Base-by-base conservation (phyloP, 2,113 vertebrate species). In the Labeo catla region DNA sequence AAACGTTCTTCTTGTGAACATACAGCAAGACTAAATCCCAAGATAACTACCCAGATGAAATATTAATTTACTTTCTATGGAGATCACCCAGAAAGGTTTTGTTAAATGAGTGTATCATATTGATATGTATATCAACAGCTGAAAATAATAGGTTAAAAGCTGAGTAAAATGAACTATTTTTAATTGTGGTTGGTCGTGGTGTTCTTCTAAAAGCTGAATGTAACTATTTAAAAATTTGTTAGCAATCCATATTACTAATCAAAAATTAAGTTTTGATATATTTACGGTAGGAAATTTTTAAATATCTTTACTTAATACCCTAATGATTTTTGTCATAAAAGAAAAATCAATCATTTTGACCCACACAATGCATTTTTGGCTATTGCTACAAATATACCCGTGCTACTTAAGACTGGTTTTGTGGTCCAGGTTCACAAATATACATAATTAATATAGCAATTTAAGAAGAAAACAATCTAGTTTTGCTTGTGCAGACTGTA, bases 1-100 rank as follows among this genome's bases (percentile, higher is more conserved):
- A 92, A 99, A 96, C 77, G 93, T 99, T n/a, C 90, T 99, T 86
- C 95, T 99, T 84, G 95, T 99, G 10, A 97, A 98, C 89, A 94
- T 97, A 5, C 94, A 93, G 81, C 88, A 90, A 0, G 88, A 93
- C 54, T 93, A 68, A 91, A 91, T 39, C 3, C 39, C 39, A 39
- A 39, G 3, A 28, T 28, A 6, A 57, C 36, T 72, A 39, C 4
- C 15, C 65, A 15, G 13, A 12, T 73, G 9, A 72, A 72, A 70
- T 70, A 21, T 43, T 10, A 4, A 36, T 43, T 39, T 39, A 39
- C 4, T 81, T 80, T 45, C 15, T 47, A 13, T 8, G 39, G 21
- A 63, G 10, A 49, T 19, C 4, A 52, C 2, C 4, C 13, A 23
- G 11, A 66, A 73, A 72, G 12, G 13, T 63, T 84, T 63, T 72